Evolutionary conservation across 2,888 invertebrate species (phyloP), one percentile per base, ranked within the genome.

Genomic region (Nemotelus nigrinus): DNA sequence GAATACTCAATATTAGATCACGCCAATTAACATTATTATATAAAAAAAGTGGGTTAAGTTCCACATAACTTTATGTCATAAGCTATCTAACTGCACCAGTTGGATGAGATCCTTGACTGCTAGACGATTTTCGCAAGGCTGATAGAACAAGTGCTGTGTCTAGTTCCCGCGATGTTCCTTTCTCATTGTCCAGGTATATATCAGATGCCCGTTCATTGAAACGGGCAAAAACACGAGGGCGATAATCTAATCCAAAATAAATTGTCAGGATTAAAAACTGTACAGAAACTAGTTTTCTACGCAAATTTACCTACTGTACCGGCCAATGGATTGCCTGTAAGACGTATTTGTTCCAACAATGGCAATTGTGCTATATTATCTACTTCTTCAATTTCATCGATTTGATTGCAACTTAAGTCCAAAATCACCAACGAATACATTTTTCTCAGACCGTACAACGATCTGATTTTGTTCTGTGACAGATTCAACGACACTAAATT

Each of bases 81-180:
- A 47, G 70, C 70, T 70, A 70, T 70, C 70, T 70, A 3, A 41
- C 5, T 48, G 5, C n/a, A 67, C 39, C 25, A 4, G n/a, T 25
- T 4, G 67, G 25, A n/a, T 44, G 45, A 8, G 25, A 65, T 44
- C 10, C 10, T 53, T 70, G 70, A 41, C 10, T 53, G 43, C 55
- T 70, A 8, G 70, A 70, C 39, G 87, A 85, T 79, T 83, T 83
- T 57, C 94, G 91, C 79, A 98, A 89, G 1, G 98, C 98, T 85
- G 96, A 94, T 80, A 97, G 88, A 55, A 98, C 94, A 57, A 96
- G 92, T 0, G 97, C 96, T 2, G 96, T 97, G 84, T 98, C 98
- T 82, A 97, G 85, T 86, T 98, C 98, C 81, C 93, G 93, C 83
- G 94, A 94, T 8, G 94, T 93, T 0, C 96, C 93, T 81, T 91